Conservation (phyloP, 2,113 vertebrate species). For the Podarcis muralis region DNA sequence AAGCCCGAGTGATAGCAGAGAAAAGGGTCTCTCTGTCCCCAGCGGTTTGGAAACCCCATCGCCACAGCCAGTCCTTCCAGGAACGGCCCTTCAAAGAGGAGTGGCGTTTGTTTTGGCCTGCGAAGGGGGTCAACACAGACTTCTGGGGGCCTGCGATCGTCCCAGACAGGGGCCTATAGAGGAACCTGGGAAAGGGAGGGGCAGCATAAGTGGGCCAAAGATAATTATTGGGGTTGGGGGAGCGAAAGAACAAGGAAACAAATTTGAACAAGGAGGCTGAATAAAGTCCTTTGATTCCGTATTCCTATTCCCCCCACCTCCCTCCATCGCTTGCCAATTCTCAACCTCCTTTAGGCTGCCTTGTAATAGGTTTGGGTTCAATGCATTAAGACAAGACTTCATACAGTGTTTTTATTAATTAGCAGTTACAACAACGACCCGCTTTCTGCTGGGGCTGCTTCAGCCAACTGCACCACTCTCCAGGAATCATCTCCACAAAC, state of each 20-base stretch:
- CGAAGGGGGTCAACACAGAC: background rate
- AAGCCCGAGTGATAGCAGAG: background rate
- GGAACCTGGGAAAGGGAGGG: background rate
- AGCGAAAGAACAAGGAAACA: background rate
- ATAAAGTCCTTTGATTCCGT: slow-evolving; percentile 5
- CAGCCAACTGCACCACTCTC: no score
- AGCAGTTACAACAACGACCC: no score
- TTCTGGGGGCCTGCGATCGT: background rate
- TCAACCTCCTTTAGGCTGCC: no score
- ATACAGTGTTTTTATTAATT: no score
- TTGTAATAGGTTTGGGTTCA: no score
- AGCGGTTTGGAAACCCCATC: slow-evolving; percentile 9
- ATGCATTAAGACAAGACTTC: no score
- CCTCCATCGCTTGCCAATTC: background rate
- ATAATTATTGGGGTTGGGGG: slow-evolving; percentile 3
- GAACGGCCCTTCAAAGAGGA: background rate
- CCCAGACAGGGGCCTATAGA: slow-evolving; percentile 1
- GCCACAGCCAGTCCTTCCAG: slow-evolving; percentile 13
- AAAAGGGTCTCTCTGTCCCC: slow-evolving; percentile 20
- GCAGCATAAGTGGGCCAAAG: background rate
- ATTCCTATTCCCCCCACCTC: background rate
- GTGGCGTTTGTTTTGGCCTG: slow-evolving; percentile 18
- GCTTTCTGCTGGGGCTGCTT: no score
- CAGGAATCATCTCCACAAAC: no score
- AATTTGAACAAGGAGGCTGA: background rate